Base-by-base conservation (phyloP, 2,888 invertebrate species). In the Tiliacea citrago region DNA sequence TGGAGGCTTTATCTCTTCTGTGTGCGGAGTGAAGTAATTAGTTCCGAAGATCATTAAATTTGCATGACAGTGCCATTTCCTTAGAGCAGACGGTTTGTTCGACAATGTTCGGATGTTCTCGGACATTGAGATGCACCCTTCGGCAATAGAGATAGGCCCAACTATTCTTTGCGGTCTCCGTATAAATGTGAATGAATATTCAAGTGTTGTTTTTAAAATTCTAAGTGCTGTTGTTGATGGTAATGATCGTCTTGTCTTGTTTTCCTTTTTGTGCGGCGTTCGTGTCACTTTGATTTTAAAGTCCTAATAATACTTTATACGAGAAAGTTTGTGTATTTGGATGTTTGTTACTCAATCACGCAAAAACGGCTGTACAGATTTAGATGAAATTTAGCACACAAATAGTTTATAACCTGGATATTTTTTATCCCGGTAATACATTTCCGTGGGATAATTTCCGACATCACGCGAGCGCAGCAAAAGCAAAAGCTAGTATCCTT, bases 51-150 rank as follows among this genome's bases (percentile, higher is more conserved):
- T 89, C 90, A 91, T 93, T 90, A 91, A 91, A 94, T 94, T 95
- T 94, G 93, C 93, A 95, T 95, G 91, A 92, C 91, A 92, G 89
- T 93, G 87, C 90, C 88, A 84, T 88, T 93, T 92, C 90, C 91
- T 90, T 87, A 82, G 86, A 87, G 86, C 82, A 75, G 77, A 83
- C 81, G 76, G 70, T 75, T 74, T 82, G 87, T 86, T 79, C 84
- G 86, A 77, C 84, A 42, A 39, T 60, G 79, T 60, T 79, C 69
- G 79, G 78, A 63, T 53, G 47, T 84, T 39, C 60, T 84, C 68
- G 83, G 88, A 82, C 89, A 91, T 93, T 94, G 88, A 89, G 91
- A 93, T 94, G 92, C 94, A 94, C 94, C 94, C 93, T 90, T 79
- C 78, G 73, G 80, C 88, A 86, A 90, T 94, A 93, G 93, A 93